A percentile compares a stretch with the other conserved stretches of the same genome.
Evolutionary conservation across 2,888 invertebrate species (phyloP).

Genomic region (Buathra laborator): DNA sequence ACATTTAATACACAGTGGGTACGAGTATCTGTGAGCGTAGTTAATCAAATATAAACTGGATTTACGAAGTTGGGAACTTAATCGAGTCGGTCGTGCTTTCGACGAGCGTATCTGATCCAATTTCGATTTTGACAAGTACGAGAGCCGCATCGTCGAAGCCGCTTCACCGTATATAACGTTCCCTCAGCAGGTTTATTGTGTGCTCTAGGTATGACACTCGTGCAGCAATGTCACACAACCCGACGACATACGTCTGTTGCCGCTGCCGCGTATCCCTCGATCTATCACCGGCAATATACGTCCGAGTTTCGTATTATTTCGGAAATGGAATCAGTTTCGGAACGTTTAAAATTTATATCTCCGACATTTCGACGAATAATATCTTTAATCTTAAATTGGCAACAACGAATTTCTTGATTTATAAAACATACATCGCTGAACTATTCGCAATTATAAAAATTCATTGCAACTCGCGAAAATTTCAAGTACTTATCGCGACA

Average conservation of each 20-base stretch:
- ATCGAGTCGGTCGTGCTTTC: constrained; percentile 76
- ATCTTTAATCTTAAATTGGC: neutral
- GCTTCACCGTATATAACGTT: constrained; percentile 1
- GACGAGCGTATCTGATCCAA: constrained; percentile 77
- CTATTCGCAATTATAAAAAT: neutral
- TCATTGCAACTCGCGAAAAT: neutral
- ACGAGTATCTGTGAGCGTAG: constrained; percentile 47
- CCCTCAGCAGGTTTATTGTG: constrained; percentile 7
- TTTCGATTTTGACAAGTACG: constrained; percentile 73
- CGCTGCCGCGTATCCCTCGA: constrained; percentile 4
- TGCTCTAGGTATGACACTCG: constrained; percentile 12
- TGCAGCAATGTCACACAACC: constrained; percentile 11
- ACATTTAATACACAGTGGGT: neutral
- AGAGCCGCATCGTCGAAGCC: constrained; percentile 13
- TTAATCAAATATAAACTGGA: constrained; percentile 81
- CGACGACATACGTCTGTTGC: constrained; percentile 40
- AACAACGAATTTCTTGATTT: neutral
- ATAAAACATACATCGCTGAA: neutral
- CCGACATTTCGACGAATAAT: too few species aligned
- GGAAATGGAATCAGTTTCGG: constrained; percentile 10
- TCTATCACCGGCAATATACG: neutral
- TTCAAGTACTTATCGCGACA: neutral
- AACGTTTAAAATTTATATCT: neutral
- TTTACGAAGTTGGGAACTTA: constrained; percentile 78
- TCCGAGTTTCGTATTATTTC: constrained; percentile 12